Percentiles rank a stretch among this genome's conserved stretches.
These are phyloP conservation scores for Platysternon megacephalum DNA, from an alignment of 2,113 vertebrate species.

Conservation along the genomic window DNA sequence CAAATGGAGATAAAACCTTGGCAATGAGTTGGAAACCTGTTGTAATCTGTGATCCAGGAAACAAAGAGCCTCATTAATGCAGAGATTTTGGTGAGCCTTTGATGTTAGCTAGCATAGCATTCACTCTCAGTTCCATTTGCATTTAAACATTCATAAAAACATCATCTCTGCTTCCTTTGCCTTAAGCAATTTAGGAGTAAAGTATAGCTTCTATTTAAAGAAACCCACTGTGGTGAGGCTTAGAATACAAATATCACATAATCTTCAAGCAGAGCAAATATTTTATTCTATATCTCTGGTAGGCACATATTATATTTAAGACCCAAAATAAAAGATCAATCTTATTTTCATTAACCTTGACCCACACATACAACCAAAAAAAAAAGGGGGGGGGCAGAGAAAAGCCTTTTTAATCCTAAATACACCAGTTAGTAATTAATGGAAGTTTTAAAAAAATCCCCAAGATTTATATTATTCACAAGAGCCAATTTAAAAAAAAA, in stretches of 20 bases:
- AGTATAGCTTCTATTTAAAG: slow-evolving; percentile 89
- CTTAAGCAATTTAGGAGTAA: slow-evolving; percentile 83
- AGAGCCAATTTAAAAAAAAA: not conserved
- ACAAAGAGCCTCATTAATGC: slow-evolving; percentile 96
- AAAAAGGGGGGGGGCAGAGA: not conserved
- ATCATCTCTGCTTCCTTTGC: slow-evolving; percentile 83
- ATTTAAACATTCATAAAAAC: slow-evolving; percentile 82
- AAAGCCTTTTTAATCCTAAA: slow-evolving; percentile 26
- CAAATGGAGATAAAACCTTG: slow-evolving; percentile 81
- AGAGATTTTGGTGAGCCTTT: slow-evolving; percentile 90
- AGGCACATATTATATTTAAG: slow-evolving; percentile 62
- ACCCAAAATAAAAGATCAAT: slow-evolving; percentile 58
- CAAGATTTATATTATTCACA: slow-evolving; percentile 31
- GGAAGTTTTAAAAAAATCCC: slow-evolving; percentile 25
- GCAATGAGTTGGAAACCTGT: slow-evolving; percentile 87
- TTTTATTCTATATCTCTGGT: slow-evolving; percentile 75
- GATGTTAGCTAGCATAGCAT: slow-evolving; percentile 92
- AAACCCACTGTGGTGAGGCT: slow-evolving; percentile 81
- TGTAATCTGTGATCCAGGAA: slow-evolving; percentile 93
- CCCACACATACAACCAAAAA: not conserved
- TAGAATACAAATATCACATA: slow-evolving; percentile 82
- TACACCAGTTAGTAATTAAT: not conserved
- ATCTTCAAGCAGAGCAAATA: slow-evolving; percentile 77
- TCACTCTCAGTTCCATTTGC: slow-evolving; percentile 84
- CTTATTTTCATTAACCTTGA: slow-evolving; percentile 63